Evolutionary conservation across 2,888 invertebrate genomes (phyloP).

Genomic region (Omphaloscelis lunosa): DNA sequence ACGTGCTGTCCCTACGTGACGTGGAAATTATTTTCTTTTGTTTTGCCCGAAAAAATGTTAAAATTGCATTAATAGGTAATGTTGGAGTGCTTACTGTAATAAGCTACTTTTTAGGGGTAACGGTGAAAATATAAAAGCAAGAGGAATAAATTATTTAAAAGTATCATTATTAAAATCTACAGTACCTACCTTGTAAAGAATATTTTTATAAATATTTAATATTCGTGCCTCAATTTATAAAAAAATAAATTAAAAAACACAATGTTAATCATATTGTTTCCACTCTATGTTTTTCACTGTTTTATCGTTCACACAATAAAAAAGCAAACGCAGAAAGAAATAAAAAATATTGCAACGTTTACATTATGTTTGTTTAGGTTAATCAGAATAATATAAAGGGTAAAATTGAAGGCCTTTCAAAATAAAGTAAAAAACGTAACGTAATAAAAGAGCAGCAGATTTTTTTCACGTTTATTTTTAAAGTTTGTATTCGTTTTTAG

Average conservation of each 20-base stretch:
- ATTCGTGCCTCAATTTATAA: neutral
- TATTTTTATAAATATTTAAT: neutral
- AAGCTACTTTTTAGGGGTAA: constrained; percentile 30
- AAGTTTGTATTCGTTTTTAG: constrained; percentile 7
- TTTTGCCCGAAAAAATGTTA: constrained; percentile 67
- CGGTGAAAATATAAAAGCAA: constrained; percentile 19
- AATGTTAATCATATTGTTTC: neutral
- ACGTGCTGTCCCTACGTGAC: constrained; percentile 77
- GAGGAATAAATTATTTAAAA: constrained; percentile 19
- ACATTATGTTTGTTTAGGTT: constrained; percentile 77
- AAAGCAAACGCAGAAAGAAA: constrained; percentile 26
- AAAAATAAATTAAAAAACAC: neutral
- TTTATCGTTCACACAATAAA: constrained; percentile 38
- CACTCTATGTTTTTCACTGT: neutral
- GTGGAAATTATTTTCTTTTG: constrained; percentile 70
- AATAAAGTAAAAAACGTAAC: constrained; percentile 62
- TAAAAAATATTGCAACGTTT: constrained; percentile 59
- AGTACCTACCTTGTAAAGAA: neutral
- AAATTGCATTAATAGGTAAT: constrained; percentile 71
- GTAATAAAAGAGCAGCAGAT: constrained; percentile 47
- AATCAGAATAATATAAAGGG: constrained; percentile 74
- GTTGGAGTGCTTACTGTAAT: constrained; percentile 60
- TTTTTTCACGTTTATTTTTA: constrained; percentile 16
- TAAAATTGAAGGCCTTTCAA: constrained; percentile 70
- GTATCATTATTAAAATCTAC: neutral